phyloP scores from a whole-genome alignment of 2,888 invertebrate species.

The Oscheius sp. region DNA sequence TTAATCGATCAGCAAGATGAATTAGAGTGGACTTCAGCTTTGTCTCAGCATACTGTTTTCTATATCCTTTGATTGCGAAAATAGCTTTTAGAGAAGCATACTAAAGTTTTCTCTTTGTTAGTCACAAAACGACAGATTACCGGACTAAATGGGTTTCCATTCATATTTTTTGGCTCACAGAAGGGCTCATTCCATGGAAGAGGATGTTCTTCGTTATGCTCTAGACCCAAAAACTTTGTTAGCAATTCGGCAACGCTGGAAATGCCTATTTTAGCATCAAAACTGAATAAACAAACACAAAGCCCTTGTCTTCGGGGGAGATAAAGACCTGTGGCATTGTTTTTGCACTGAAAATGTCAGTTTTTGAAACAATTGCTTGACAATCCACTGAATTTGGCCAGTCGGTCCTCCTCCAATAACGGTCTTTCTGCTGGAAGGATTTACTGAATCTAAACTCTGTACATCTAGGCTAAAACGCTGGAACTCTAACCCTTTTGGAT shows the following conservation, averaged over 20 bases:
- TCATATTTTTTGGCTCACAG: constrained; percentile 72
- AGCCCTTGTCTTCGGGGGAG: constrained; percentile 82
- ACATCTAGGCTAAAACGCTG: neutral
- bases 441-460: neutral
- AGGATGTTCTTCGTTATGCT: constrained; percentile 77
- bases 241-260: constrained; percentile 74
- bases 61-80: neutral
- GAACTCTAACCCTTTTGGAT: constrained; percentile 11
- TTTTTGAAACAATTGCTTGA: constrained; percentile 46
- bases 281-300: constrained; percentile 44
- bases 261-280: constrained; percentile 14
- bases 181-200: constrained; percentile 83
- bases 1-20: constrained; percentile 43
- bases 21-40: constrained; percentile 43
- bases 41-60: constrained; percentile 28
- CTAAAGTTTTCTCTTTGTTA: neutral
- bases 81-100: neutral
- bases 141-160: constrained; percentile 10
- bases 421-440: constrained; percentile 5
- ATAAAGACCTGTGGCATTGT: constrained; percentile 77
- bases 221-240: constrained; percentile 77
- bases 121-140: neutral
- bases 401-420: constrained; percentile 51
- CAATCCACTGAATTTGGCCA: constrained; percentile 56
- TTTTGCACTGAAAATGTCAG: constrained; percentile 46